These are phyloP conservation scores for Dryadula phaetusa DNA, from an alignment of 2,888 invertebrate species.

Conservation along the genomic window DNA sequence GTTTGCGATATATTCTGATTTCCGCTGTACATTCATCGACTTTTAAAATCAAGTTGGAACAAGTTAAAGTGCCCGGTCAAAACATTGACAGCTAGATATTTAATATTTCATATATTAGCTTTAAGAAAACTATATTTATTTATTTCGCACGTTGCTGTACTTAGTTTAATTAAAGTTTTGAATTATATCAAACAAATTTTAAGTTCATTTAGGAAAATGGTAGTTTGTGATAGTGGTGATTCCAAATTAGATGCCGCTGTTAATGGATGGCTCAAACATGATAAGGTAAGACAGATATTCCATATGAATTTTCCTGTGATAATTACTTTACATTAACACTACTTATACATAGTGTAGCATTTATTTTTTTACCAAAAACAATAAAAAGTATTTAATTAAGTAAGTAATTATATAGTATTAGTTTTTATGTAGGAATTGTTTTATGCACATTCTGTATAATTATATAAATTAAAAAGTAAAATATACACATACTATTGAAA, in stretches of 20 bases:
- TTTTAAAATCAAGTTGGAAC: slow-evolving; percentile 13
- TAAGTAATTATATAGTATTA: too few relatives aligned
- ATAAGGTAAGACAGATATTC: slow-evolving; percentile 83
- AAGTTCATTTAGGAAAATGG: slow-evolving; percentile 43
- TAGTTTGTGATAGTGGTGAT: slow-evolving; percentile 71
- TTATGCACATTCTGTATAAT: too few relatives aligned
- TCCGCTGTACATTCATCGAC: background rate
- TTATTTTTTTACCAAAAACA: too few relatives aligned
- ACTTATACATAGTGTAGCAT: too few relatives aligned
- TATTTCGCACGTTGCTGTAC: background rate
- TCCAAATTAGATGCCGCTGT: slow-evolving; percentile 86
- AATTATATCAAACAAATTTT: background rate
- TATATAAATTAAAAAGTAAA: too few relatives aligned
- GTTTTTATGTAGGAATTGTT: too few relatives aligned
- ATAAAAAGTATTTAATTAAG: too few relatives aligned
- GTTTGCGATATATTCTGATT: background rate
- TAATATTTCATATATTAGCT: background rate
- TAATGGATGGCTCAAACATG: slow-evolving; percentile 89
- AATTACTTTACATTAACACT: background rate
- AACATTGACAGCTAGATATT: background rate
- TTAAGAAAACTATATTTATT: background rate
- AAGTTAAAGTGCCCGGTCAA: slow-evolving; percentile 3
- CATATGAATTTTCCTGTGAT: background rate
- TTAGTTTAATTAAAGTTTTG: background rate
- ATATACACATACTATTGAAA: too few relatives aligned